phyloP scores from a whole-genome alignment of 2,888 invertebrate species.

The Ditylenchus weischeri region DNA sequence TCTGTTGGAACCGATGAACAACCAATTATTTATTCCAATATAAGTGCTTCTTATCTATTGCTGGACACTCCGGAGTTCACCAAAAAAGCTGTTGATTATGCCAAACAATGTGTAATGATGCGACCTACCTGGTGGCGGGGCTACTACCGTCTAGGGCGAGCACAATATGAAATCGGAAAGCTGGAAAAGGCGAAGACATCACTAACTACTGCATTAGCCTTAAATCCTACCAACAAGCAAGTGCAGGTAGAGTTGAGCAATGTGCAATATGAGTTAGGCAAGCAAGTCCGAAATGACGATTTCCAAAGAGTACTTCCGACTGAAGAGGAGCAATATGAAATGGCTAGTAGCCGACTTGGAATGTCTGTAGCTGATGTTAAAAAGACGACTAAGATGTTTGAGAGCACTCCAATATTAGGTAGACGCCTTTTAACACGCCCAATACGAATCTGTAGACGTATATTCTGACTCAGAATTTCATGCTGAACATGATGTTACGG shows the following conservation, averaged over 20 bases:
- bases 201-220: not conserved
- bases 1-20: not conserved
- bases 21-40: not conserved
- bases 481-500: too few relatives aligned
- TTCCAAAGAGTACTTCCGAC: too few relatives aligned
- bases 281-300: too few relatives aligned
- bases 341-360: too few relatives aligned
- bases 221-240: not conserved
- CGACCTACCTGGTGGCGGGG: not conserved
- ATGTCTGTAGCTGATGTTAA: too few relatives aligned
- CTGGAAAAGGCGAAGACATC: not conserved
- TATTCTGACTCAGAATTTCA: too few relatives aligned
- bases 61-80: not conserved
- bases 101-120: not conserved
- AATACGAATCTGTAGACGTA: too few relatives aligned
- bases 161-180: not conserved
- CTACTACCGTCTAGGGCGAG: not conserved
- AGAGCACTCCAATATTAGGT: too few relatives aligned
- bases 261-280: not conserved
- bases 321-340: too few relatives aligned
- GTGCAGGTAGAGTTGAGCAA: not conserved
- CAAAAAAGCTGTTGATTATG: not conserved
- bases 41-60: not conserved
- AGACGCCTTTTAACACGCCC: too few relatives aligned
- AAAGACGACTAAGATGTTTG: too few relatives aligned